Base-by-base conservation (phyloP, 2,113 vertebrate species). In the Oncorhynchus mykiss region DNA sequence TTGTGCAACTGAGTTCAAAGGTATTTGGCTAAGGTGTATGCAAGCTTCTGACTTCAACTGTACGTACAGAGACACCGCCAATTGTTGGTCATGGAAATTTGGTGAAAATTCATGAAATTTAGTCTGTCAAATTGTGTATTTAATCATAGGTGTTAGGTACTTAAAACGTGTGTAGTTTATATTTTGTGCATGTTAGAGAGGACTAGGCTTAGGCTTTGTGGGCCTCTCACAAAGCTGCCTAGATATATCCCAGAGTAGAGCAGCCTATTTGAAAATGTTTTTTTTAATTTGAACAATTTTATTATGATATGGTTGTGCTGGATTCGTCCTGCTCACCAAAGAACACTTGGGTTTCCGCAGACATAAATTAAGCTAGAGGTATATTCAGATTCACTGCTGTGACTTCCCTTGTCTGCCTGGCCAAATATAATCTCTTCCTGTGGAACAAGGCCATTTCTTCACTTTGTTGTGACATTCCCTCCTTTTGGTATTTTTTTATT, bases 401-500 rank as follows among this genome's bases (percentile, higher is more conserved):
- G 22, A 76, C 73, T 76, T 77, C 78, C 80, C 70, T 85, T 79
- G 75, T 83, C 81, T 78, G 70, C 31, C 76, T 85, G 80, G 76
- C 75, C 45, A 87, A 87, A 84, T 73, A 82, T 74, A 72, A 74
- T 79, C 70, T 74, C 77, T 70, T 80, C 75, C 67, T 60, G 60
- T 72, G 65, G 25, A 84, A 84, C 80, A 67, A 76, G 76, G 72
- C 75, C 74, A 79, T 80, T 78, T 76, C 82, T 72, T 71, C 80
- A 80, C 67, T 77, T 71, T 85, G 78, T 81, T 85, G 80, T 72
- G 80, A 87, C 86, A 84, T 83, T 88, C 77, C 79, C 45, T 14
- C 51, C 69, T 81, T 45, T 45, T 78, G 83, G 78, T 34, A 2
- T 2, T 8, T 34, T 34, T 34, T 34, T 34, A 34, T 34, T 34